These are phyloP conservation scores for Heliocidaris erythrogramma DNA, from an alignment of 35 echinoderm and acorn worm species.

Conservation along the genomic window DNA sequence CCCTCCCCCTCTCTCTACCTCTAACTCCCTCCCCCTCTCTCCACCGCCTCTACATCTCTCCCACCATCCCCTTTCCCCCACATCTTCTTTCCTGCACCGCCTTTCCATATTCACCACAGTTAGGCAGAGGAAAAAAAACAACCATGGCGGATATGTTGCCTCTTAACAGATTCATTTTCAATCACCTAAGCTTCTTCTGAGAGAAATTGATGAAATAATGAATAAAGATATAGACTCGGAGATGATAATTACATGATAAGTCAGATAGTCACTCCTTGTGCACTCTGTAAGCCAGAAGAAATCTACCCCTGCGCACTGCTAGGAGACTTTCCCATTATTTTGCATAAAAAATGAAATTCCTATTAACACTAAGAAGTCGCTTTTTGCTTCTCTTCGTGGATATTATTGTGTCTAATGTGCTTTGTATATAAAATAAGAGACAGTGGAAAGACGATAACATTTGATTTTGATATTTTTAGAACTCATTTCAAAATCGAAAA, in stretches of 20 bases:
- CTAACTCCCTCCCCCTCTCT: no score
- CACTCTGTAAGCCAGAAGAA: not conserved
- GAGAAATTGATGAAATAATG: not conserved
- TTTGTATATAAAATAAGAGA: not conserved
- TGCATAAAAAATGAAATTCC: not conserved
- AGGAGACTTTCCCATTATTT: not conserved
- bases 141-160: not conserved
- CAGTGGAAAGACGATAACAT: not conserved
- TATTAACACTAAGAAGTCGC: not conserved
- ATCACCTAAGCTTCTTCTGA: not conserved
- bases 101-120: not conserved
- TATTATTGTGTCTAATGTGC: not conserved
- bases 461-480: not conserved
- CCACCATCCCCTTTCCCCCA: not conserved
- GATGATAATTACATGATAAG: slow-evolving; percentile 8
- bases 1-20: no score
- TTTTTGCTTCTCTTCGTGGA: not conserved
- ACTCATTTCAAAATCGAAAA: not conserved
- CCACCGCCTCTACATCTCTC: not conserved
- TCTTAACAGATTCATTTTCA: slow-evolving; percentile 5
- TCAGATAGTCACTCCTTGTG: not conserved
- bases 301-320: not conserved
- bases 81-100: not conserved
- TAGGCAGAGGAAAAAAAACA: not conserved
- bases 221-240: not conserved